Evolutionary conservation across 2,113 vertebrate species (phyloP).

Genomic region (Glaucidium brasilianum): DNA sequence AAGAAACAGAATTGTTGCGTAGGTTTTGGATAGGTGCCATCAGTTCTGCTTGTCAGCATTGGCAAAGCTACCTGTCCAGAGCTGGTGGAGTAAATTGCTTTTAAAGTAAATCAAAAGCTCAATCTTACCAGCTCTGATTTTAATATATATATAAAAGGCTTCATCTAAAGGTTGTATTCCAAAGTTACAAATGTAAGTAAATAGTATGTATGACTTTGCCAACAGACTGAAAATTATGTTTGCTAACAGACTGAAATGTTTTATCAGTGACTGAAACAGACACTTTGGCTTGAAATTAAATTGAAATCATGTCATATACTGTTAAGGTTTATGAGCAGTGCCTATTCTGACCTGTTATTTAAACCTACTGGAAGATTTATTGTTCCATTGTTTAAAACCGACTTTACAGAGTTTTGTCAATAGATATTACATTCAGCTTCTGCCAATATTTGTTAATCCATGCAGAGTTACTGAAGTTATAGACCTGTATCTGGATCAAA

Average conservation of each 20-base stretch:
- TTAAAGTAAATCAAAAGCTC: neutral
- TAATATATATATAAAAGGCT: neutral
- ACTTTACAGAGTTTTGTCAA: neutral
- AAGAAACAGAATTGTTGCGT: neutral
- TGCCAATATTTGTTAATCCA: neutral
- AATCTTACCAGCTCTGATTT: neutral
- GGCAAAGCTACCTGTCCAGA: neutral
- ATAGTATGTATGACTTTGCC: neutral
- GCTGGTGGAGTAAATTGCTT: neutral
- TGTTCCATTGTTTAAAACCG: neutral
- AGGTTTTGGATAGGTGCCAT: neutral
- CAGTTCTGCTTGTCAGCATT: neutral
- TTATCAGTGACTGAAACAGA: neutral
- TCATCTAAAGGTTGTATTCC: neutral
- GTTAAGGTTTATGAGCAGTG: neutral
- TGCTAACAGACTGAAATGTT: neutral
- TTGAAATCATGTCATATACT: neutral
- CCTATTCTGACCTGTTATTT: neutral
- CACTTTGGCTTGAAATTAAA: neutral
- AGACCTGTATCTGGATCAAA: neutral
- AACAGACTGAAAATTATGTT: neutral
- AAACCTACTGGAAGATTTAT: neutral
- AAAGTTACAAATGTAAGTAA: neutral
- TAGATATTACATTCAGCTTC: neutral
- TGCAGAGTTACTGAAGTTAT: neutral